A percentile compares a stretch with the other conserved stretches of the same genome.
These are phyloP conservation scores for Hypselothyrea guttata DNA, from an alignment of 2,888 invertebrate species.

Conservation along the genomic window DNA sequence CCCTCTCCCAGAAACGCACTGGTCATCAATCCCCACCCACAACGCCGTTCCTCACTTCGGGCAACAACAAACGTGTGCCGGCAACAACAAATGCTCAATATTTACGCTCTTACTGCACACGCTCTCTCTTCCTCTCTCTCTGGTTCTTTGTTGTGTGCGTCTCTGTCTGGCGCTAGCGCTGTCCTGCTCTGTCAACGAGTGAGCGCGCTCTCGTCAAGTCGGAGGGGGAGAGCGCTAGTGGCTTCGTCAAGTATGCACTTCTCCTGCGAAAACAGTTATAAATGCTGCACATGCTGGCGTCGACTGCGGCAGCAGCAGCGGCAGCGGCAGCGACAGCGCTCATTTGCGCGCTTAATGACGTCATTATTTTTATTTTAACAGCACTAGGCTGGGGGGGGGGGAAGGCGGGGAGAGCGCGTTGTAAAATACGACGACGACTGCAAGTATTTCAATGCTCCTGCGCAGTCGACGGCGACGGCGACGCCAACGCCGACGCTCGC, in stretches of 20 bases:
- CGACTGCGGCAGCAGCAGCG: slow-evolving; percentile 24
- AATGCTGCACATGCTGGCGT: slow-evolving; percentile 53
- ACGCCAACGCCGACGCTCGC: slow-evolving; percentile 54
- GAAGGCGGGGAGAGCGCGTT: slow-evolving; percentile 48
- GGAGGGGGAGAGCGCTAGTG: slow-evolving; percentile 17
- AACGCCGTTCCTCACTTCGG: not conserved
- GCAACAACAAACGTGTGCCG: slow-evolving; percentile 26
- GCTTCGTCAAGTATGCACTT: slow-evolving; percentile 75
- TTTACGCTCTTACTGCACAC: slow-evolving; percentile 38
- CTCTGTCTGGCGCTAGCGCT: slow-evolving; percentile 3
- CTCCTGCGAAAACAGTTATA: slow-evolving; percentile 76
- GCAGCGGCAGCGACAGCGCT: slow-evolving; percentile 65
- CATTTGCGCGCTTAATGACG: slow-evolving; percentile 77
- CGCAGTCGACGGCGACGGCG: slow-evolving; percentile 66
- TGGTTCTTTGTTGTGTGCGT: too few species aligned
- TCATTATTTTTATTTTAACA: slow-evolving; percentile 78
- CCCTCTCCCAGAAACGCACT: slow-evolving; percentile 12
- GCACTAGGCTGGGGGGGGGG: slow-evolving; percentile 54
- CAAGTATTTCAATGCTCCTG: slow-evolving; percentile 66
- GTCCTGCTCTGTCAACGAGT: slow-evolving; percentile 11
- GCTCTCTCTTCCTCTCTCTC: too few species aligned
- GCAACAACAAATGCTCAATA: slow-evolving; percentile 50
- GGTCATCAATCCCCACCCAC: slow-evolving; percentile 30
- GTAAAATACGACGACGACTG: slow-evolving; percentile 62
- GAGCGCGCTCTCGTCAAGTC: slow-evolving; percentile 42